These are phyloP conservation scores for Thunnus albacares DNA, from an alignment of 2,797 vertebrate genomes.

Conservation along the genomic window DNA sequence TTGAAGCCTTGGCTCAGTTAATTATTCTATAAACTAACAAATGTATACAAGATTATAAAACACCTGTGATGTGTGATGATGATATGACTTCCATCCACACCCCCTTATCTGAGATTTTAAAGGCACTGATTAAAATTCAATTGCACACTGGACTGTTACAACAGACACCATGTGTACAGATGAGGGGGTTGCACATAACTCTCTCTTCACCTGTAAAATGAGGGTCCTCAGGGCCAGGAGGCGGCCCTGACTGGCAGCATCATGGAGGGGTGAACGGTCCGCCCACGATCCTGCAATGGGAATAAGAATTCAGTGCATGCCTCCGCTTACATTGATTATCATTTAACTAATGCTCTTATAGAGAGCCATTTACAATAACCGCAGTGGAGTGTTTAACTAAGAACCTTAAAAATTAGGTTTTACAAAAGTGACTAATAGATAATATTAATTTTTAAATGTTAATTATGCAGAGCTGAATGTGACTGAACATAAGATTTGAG, in stretches of 20 bases:
- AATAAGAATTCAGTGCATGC: constrained; percentile 29
- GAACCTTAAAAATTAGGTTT: neutral
- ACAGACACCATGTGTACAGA: constrained; percentile 26
- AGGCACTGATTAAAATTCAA: constrained; percentile 23
- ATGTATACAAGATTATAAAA: neutral
- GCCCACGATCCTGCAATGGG: constrained; percentile 92
- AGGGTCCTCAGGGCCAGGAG: constrained; percentile 94
- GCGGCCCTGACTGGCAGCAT: constrained; percentile 95
- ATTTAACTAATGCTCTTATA: neutral
- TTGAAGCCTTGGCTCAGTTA: neutral
- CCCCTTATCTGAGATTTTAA: constrained; percentile 33
- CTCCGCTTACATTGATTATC: neutral
- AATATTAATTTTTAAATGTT: neutral
- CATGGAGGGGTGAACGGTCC: constrained; percentile 94
- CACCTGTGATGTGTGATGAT: neutral
- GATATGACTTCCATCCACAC: constrained; percentile 3
- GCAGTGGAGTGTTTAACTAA: neutral
- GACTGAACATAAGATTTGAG: neutral
- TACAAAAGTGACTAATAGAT: no score
- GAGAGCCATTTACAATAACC: neutral
- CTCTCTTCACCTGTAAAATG: constrained; percentile 90
- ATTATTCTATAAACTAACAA: no score
- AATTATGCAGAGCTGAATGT: neutral
- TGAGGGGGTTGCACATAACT: constrained; percentile 4
- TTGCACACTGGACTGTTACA: constrained; percentile 19